Evolutionary conservation across 2,888 invertebrate species (phyloP).

Genomic region (Bimastos eiseni): DNA sequence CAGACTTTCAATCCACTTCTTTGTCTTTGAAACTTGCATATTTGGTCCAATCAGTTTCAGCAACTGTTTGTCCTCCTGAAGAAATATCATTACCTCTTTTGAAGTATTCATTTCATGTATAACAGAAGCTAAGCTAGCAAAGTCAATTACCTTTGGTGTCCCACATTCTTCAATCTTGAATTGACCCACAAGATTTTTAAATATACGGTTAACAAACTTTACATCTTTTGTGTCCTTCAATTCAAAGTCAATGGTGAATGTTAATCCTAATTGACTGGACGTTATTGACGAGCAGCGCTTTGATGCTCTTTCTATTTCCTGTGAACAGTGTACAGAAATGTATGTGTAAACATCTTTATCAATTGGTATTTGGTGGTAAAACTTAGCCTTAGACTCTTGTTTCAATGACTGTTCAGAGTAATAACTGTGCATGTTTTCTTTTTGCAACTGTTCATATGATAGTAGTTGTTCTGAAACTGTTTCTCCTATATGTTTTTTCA

Average conservation of each 20-base stretch:
- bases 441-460: no score
- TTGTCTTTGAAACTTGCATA: neutral
- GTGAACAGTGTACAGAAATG: neutral
- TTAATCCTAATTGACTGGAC: neutral
- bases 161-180: neutral
- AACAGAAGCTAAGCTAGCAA: neutral
- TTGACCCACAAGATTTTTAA: neutral
- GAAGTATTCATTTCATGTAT: neutral
- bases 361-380: no score
- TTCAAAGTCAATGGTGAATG: neutral
- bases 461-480: no score
- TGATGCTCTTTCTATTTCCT: neutral
- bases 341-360: neutral
- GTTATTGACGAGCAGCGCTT: neutral
- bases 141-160: neutral
- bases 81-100: neutral
- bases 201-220: neutral
- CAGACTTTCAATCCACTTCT: neutral
- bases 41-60: conserved; percentile 3
- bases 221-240: neutral
- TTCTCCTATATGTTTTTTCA: no score
- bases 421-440: no score
- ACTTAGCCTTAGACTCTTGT: no score
- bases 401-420: no score
- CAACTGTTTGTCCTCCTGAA: neutral